phyloP scores from a whole-genome alignment of 2,113 vertebrate genomes.

The Chionodraco myersi region DNA sequence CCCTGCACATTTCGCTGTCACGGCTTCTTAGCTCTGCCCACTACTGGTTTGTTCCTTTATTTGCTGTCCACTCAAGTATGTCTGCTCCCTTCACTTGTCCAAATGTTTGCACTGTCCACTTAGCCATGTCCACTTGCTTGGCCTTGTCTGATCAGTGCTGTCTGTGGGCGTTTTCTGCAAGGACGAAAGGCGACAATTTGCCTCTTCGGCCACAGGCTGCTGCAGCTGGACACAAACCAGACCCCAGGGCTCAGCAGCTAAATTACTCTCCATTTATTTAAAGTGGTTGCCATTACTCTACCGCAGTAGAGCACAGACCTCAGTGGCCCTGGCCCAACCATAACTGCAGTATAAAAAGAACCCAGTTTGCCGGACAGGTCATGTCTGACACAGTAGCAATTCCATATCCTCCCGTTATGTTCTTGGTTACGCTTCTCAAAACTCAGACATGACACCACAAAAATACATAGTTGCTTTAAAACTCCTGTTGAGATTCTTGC shows the following conservation, averaged over 20 bases:
- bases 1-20: slow-evolving; percentile 26
- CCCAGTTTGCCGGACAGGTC: slow-evolving; percentile 81
- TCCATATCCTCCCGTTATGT: slow-evolving; percentile 77
- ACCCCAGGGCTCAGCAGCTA: slow-evolving; percentile 55
- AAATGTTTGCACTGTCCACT: slow-evolving; percentile 72
- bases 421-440: slow-evolving; percentile 78
- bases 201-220: slow-evolving; percentile 73
- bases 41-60: slow-evolving; percentile 59
- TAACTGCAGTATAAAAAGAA: slow-evolving; percentile 77
- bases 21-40: slow-evolving; percentile 54
- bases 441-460: slow-evolving; percentile 78
- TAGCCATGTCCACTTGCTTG: slow-evolving; percentile 70
- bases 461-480: slow-evolving; percentile 79
- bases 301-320: slow-evolving; percentile 63
- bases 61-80: slow-evolving; percentile 69
- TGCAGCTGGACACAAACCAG: slow-evolving; percentile 76
- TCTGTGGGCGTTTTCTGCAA: slow-evolving; percentile 60
- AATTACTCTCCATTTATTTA: slow-evolving; percentile 80
- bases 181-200: slow-evolving; percentile 79
- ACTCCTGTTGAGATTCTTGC: slow-evolving; percentile 51
- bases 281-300: slow-evolving; percentile 74
- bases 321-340: slow-evolving; percentile 76
- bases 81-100: slow-evolving; percentile 55
- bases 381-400: slow-evolving; percentile 78
- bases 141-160: slow-evolving; percentile 49